Evolutionary conservation across 2,113 vertebrate genomes (phyloP).

Genomic region (Podarcis muralis): DNA sequence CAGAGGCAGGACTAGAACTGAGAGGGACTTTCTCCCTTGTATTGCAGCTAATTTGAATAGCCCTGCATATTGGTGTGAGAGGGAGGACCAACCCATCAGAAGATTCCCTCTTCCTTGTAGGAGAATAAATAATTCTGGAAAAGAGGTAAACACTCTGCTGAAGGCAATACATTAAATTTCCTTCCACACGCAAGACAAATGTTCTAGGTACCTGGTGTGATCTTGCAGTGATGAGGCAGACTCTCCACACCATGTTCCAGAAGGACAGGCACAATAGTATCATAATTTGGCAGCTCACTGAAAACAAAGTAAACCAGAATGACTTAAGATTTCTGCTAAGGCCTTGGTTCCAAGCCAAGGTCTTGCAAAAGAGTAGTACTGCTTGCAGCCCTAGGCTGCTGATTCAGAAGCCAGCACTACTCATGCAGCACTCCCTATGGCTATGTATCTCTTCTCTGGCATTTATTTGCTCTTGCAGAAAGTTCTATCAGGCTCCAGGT

Average conservation of each 20-base stretch:
- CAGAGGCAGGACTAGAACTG: too few species aligned
- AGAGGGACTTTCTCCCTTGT: too few species aligned
- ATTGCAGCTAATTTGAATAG: too few species aligned
- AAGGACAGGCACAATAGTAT: constrained; percentile 82
- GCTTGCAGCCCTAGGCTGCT: not conserved
- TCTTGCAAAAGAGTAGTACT: not conserved
- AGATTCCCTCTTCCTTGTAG: too few species aligned
- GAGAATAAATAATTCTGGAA: not conserved
- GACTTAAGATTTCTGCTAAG: not conserved
- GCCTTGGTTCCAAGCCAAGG: not conserved
- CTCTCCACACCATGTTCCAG: constrained; percentile 85
- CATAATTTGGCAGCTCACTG: constrained; percentile 91
- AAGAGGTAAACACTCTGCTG: not conserved
- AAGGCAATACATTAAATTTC: not conserved
- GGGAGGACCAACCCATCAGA: too few species aligned
- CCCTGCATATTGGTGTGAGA: too few species aligned
- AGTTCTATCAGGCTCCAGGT: not conserved
- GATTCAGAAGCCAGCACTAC: not conserved
- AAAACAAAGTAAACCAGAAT: constrained; percentile 7
- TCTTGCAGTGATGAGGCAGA: constrained; percentile 86
- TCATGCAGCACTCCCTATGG: not conserved
- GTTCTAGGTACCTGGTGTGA: constrained; percentile 85
- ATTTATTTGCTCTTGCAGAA: not conserved
- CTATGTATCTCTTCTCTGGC: not conserved
- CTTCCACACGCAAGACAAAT: not conserved